phyloP scores from a whole-genome alignment of 2,113 vertebrate species.

The Cheirogaleus medius region DNA sequence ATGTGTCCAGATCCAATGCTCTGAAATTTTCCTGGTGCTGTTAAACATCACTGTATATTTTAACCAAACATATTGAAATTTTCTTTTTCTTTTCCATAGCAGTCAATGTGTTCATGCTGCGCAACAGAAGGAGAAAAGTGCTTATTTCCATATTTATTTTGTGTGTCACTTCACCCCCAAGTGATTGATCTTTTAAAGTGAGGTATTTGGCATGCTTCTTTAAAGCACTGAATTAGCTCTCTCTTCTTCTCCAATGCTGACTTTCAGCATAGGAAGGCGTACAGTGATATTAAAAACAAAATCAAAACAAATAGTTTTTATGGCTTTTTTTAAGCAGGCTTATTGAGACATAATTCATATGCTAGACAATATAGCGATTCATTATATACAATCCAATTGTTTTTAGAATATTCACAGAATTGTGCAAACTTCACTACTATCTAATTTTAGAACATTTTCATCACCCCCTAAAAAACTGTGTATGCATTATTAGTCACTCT shows the following conservation, averaged over 20 bases:
- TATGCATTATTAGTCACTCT: neutral
- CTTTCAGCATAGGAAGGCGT: neutral
- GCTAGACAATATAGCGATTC: neutral
- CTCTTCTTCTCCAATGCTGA: neutral
- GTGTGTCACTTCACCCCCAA: neutral
- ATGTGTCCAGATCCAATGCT: neutral
- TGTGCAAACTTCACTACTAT: neutral
- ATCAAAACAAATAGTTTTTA: neutral
- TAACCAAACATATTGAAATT: neutral
- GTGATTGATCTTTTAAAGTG: slow-evolving; percentile 34
- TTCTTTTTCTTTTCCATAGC: neutral
- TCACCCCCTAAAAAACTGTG: neutral
- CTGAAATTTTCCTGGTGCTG: neutral
- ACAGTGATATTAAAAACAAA: neutral
- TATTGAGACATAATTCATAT: neutral
- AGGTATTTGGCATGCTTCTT: slow-evolving; percentile 10
- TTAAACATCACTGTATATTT: neutral
- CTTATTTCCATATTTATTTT: slow-evolving; percentile 41
- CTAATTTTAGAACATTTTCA: neutral
- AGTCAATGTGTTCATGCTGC: neutral
- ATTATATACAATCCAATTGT: neutral
- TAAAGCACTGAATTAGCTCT: neutral
- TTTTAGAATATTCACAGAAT: neutral
- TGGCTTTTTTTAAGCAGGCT: neutral
- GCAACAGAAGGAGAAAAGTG: neutral